Evolutionary conservation across 2,113 vertebrate species (phyloP).

Genomic region (Tragulus kanchil): DNA sequence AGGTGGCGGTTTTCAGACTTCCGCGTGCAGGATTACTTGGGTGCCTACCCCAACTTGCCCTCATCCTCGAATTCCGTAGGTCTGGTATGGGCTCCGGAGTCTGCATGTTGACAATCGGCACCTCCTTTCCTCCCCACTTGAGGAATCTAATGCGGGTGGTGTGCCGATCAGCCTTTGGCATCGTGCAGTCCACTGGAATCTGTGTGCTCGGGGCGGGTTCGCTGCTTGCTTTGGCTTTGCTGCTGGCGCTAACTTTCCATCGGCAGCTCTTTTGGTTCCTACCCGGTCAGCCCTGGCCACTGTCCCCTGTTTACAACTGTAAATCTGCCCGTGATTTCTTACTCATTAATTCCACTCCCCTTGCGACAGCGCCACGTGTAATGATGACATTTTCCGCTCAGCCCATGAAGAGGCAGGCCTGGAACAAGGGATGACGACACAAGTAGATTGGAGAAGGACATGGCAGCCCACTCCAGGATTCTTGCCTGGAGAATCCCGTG

Average conservation of each 20-base stretch:
- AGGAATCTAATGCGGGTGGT: background rate
- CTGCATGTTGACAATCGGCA: fast-evolving
- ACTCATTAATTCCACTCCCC: constrained; percentile 53
- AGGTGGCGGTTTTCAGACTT: background rate
- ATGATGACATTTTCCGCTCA: background rate
- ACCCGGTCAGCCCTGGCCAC: background rate
- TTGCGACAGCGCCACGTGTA: background rate
- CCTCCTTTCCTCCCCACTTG: background rate
- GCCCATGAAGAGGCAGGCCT: background rate
- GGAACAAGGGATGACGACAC: constrained; percentile 19
- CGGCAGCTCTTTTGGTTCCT: background rate
- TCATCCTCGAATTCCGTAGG: background rate
- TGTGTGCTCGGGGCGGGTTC: background rate
- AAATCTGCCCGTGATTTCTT: background rate
- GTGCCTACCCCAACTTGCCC: background rate
- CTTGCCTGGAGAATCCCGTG: too few species aligned
- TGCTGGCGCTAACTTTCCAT: background rate
- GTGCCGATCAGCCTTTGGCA: background rate
- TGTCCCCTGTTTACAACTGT: background rate
- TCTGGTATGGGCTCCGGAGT: background rate
- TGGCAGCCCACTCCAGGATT: too few species aligned
- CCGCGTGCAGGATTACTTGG: background rate
- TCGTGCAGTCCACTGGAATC: background rate
- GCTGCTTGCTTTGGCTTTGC: background rate
- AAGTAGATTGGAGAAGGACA: background rate